Evolutionary conservation across 2,797 vertebrate genomes (phyloP), one percentile per base, ranked within the genome.

Genomic region (Fistularia tabacaria): DNA sequence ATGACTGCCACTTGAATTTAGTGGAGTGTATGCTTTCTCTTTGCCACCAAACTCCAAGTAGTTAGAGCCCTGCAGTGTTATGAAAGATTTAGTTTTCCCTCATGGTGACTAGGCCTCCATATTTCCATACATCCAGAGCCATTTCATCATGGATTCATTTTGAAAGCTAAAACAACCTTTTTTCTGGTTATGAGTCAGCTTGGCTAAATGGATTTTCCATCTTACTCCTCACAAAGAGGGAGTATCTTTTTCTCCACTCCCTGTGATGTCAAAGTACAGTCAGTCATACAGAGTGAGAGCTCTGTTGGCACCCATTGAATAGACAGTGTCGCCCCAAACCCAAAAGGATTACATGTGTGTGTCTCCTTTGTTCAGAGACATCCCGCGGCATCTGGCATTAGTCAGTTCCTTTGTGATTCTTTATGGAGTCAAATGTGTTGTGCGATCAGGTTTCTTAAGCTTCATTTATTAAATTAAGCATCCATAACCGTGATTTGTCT

Each of bases 151-250:
- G 60, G 73, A 78, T 67, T 73, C 68, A 69, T 70, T 80, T 72
- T 68, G 62, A 77, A 70, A 82, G 65, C 62, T 70, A 57, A 77
- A 74, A 79, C 71, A 73, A 64, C 14, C 51, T 25, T 25, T 25
- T 71, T 69, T 70, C 47, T 69, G 79, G 67, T 73, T 65, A 79
- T 84, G 87, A 86, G 73, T 89, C 86, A 89, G 75, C 81, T 80
- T 13, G 66, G 48, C 74, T 71, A 79, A 87, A 86, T 83, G 83
- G 80, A 82, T 87, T 88, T 88, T 89, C 85, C 85, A 81, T 87
- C 81, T 86, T 73, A 69, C 71, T 76, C 76, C 70, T 84, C 68
- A 68, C 66, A 76, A 66, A 74, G 69, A 66, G 84, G 81, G 83
- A 80, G 85, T 75, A 77, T 76, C 76, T 73, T 69, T 41, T 70